Conservation (phyloP, 1,140 invertebrate species). For the Bombus sibiricus region DNA sequence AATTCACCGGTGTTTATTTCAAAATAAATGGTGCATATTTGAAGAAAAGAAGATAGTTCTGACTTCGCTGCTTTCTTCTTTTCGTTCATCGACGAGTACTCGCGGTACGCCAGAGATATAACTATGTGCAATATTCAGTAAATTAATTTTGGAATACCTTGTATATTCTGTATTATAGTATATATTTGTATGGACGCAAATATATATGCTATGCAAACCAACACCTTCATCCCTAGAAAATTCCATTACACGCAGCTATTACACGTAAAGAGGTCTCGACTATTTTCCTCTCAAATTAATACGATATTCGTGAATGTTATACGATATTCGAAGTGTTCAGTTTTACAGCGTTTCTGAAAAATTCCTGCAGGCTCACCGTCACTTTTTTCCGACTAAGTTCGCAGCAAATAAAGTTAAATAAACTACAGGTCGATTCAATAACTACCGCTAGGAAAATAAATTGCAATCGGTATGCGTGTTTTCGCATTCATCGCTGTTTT, state of each 20-base stretch:
- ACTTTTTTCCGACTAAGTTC: background rate
- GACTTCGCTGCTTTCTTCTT: background rate
- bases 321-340: background rate
- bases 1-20: background rate
- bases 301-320: background rate
- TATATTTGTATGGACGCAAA: constrained; percentile 52
- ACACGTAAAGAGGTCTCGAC: background rate
- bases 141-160: constrained; percentile 52
- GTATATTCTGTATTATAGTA: constrained; percentile 53
- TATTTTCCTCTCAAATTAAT: background rate
- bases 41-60: background rate
- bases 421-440: background rate
- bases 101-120: too few species aligned
- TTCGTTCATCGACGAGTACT: background rate
- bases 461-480: constrained; percentile 83
- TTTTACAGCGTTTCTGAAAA: background rate
- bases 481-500: constrained; percentile 86
- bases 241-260: background rate
- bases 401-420: constrained; percentile 21
- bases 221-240: background rate
- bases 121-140: constrained; percentile 15
- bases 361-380: background rate
- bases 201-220: constrained; percentile 43
- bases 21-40: background rate
- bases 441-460: constrained; percentile 67